Percentiles rank a stretch among this genome's conserved stretches.
These are phyloP conservation scores for Agrotis ipsilon DNA, from an alignment of 2,888 invertebrate species.

Conservation along the genomic window DNA sequence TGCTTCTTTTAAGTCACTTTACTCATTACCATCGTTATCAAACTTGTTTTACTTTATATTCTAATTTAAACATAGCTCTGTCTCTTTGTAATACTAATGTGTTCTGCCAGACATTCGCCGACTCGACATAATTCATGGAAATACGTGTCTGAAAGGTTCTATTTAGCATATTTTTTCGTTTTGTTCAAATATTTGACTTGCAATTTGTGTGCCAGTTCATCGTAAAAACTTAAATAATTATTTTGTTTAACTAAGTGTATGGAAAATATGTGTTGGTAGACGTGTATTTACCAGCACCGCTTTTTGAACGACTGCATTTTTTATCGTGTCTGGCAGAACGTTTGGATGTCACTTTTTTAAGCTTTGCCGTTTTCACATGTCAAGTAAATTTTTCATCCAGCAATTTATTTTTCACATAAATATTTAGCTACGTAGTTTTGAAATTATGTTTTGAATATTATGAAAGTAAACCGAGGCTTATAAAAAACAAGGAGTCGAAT, in stretches of 20 bases:
- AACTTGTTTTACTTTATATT: conserved; percentile 37
- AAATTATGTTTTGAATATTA: too few species aligned
- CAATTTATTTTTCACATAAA: too few species aligned
- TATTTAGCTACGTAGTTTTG: too few species aligned
- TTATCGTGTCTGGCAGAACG: neutral
- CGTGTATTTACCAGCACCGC: neutral
- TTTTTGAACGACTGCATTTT: neutral
- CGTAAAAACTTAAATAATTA: conserved; percentile 39
- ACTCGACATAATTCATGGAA: conserved; percentile 50
- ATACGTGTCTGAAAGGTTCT: conserved; percentile 39
- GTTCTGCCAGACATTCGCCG: conserved; percentile 39
- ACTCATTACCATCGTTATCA: conserved; percentile 11
- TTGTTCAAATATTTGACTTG: conserved; percentile 42
- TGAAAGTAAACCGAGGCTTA: neutral
- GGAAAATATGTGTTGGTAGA: conserved; percentile 7
- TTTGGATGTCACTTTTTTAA: neutral
- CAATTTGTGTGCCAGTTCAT: conserved; percentile 30
- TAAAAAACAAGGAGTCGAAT: neutral
- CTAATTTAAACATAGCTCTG: conserved; percentile 54
- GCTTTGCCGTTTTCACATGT: too few species aligned
- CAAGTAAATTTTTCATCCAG: neutral
- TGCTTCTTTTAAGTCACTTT: neutral
- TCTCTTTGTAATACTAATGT: conserved; percentile 52
- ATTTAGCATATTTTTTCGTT: conserved; percentile 53
- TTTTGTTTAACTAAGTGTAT: conserved; percentile 26